Conservation (phyloP, 2,113 vertebrate genomes). For the Mobula hypostoma region DNA sequence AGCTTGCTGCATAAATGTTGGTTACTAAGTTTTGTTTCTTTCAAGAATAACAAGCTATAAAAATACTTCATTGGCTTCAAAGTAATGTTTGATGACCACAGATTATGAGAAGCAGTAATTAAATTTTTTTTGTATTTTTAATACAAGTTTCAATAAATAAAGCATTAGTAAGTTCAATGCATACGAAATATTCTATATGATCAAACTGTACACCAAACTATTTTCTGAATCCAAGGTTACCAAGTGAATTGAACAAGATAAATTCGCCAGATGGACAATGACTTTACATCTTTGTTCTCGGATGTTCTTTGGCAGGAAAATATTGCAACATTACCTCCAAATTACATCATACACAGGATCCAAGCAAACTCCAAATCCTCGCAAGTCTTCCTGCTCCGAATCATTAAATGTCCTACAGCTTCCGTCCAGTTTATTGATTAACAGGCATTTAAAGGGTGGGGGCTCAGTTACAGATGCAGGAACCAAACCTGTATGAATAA, state of each 20-base stretch:
- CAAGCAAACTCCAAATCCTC: conserved; percentile 92
- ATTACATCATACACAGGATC: conserved; percentile 98
- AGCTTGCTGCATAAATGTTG: too few relatives aligned
- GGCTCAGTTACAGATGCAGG: conserved; percentile 89
- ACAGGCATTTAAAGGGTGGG: conserved; percentile 91
- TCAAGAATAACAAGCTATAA: too few relatives aligned
- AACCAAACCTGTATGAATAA: conserved; percentile 66
- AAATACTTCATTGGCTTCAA: too few relatives aligned
- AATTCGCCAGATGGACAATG: background rate
- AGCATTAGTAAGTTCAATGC: background rate
- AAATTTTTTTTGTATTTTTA: too few relatives aligned
- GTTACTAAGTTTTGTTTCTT: too few relatives aligned
- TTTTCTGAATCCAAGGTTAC: background rate
- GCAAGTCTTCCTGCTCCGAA: conserved; percentile 95
- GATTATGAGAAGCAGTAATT: too few relatives aligned
- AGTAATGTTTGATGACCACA: too few relatives aligned
- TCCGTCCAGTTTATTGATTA: conserved; percentile 97
- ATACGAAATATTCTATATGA: background rate
- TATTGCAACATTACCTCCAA: conserved; percentile 71
- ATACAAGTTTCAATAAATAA: background rate
- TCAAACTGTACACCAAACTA: background rate
- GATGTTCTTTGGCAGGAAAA: background rate
- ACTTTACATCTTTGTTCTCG: background rate
- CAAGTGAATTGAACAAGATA: too few relatives aligned
- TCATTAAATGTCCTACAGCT: conserved; percentile 98